Evolutionary conservation across 2,888 invertebrate species (phyloP).

Genomic region (Yponomeuta sedellus): DNA sequence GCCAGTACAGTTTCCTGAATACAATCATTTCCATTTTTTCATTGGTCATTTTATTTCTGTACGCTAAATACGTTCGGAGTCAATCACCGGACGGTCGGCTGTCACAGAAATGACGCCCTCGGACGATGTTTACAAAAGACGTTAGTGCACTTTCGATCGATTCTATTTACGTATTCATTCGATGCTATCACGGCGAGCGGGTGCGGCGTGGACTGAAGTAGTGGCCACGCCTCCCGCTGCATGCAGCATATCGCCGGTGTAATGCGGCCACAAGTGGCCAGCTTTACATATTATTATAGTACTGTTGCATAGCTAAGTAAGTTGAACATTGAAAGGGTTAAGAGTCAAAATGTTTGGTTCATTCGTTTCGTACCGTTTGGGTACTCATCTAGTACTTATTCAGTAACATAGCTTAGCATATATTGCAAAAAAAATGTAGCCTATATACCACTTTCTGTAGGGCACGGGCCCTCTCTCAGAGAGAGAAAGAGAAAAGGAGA

Average conservation of each 20-base stretch:
- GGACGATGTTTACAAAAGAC: not conserved
- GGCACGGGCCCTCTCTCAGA: too few species aligned
- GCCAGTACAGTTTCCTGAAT: too few species aligned
- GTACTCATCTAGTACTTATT: too few species aligned
- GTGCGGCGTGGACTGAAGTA: slow-evolving; percentile 13
- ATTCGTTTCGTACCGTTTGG: too few species aligned
- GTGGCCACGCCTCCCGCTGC: slow-evolving; percentile 12
- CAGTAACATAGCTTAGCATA: too few species aligned
- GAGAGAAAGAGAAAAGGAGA: too few species aligned
- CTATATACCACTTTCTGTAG: too few species aligned
- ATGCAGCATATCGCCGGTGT: not conserved
- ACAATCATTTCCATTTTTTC: too few species aligned
- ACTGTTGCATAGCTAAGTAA: too few species aligned
- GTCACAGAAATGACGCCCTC: slow-evolving; percentile 2
- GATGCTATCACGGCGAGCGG: slow-evolving; percentile 13
- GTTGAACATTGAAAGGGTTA: too few species aligned
- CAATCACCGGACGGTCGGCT: not conserved
- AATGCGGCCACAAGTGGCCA: slow-evolving; percentile 7
- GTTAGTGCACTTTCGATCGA: slow-evolving; percentile 14
- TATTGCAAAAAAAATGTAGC: too few species aligned
- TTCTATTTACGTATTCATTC: slow-evolving; percentile 16
- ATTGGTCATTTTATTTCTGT: not conserved
- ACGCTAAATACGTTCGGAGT: not conserved
- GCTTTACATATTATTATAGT: not conserved
- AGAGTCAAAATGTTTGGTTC: too few species aligned